Percentiles rank a stretch among this genome's conserved stretches.
These are phyloP conservation scores for Enteromius afrohamiltoni DNA, from an alignment of 2,797 vertebrate species.

Conservation along the genomic window DNA sequence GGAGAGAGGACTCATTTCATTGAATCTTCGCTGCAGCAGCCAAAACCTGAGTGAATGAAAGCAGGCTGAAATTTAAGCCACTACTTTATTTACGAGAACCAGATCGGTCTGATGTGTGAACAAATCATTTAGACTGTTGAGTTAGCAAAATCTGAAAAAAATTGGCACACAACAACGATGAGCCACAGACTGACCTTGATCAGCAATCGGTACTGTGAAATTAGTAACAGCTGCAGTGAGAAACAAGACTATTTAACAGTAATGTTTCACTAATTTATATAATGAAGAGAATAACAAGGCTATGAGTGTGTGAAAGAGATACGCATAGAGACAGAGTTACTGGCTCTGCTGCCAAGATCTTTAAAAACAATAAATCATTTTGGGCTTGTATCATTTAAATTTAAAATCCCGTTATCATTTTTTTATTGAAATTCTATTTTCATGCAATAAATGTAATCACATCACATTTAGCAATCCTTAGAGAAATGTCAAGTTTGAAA, in stretches of 20 bases:
- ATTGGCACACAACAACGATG: neutral
- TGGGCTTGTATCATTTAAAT: neutral
- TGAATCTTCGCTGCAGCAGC: neutral
- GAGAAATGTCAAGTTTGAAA: neutral
- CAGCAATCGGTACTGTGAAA: neutral
- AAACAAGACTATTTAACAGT: slow-evolving; percentile 4
- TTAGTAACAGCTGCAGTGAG: neutral
- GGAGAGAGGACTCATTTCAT: neutral
- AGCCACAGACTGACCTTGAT: neutral
- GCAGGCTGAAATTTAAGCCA: neutral
- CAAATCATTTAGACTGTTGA: neutral
- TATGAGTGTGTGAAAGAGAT: neutral
- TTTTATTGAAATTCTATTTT: neutral
- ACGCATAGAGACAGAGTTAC: neutral
- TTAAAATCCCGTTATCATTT: neutral
- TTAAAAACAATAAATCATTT: neutral
- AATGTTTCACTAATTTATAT: neutral
- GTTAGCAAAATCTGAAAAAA: neutral
- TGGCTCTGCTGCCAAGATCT: neutral
- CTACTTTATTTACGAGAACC: neutral
- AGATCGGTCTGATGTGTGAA: neutral
- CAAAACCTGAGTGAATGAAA: neutral
- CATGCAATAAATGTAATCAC: neutral
- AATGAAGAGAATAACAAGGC: neutral
- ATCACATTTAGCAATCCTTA: neutral